Evolutionary conservation across 37 sponge, comb jelly and placozoan genomes (phyloP), one percentile per base, ranked within the genome.

Genomic region (Petrosia ficiformis): DNA sequence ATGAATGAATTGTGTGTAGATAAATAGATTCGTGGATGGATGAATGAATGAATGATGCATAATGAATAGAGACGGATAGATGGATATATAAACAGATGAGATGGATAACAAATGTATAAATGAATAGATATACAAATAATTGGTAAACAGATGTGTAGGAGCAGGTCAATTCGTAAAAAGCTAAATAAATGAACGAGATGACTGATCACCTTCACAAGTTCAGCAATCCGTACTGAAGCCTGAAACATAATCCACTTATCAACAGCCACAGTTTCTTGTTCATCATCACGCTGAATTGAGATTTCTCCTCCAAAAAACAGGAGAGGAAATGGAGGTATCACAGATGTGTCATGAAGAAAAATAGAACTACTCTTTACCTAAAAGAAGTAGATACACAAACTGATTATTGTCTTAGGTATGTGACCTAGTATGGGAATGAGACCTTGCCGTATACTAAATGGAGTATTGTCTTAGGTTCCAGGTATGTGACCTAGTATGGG

Each of bases 291-390:
- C 22, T 36, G 57, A n/a, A 70, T 72, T 39, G 83, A 43, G 24
- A 91, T 86, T 29, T 82, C 63, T 26, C 92, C 92, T 5, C 92
- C 92, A 77, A 91, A 91, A 76, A 91, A 91, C 44, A 91, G 80
- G 30, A 91, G 87, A 38, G 92, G 87, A 54, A 86, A 86, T 2
- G 92, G 91, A 58, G 80, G 59, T 38, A 91, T 82, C 54, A 86
- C 48, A 30, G 87, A 71, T 28, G 80, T 22, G 41, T 91, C 92
- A 60, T 90, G 86, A 44, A 90, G 26, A 67, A 78, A 91, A 3
- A 91, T 71, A 43, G 80, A 59, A 21, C 65, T 43, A 60, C 79
- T 83, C 64, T 76, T 83, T 42, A 48, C 54, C 54, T 48, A 48
- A 14, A 48, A 14, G 14, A 14, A 48, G n/a, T n/a, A n/a, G n/a